Base-by-base conservation (phyloP, 2,797 vertebrate genomes). In the Borostomias antarcticus region DNA sequence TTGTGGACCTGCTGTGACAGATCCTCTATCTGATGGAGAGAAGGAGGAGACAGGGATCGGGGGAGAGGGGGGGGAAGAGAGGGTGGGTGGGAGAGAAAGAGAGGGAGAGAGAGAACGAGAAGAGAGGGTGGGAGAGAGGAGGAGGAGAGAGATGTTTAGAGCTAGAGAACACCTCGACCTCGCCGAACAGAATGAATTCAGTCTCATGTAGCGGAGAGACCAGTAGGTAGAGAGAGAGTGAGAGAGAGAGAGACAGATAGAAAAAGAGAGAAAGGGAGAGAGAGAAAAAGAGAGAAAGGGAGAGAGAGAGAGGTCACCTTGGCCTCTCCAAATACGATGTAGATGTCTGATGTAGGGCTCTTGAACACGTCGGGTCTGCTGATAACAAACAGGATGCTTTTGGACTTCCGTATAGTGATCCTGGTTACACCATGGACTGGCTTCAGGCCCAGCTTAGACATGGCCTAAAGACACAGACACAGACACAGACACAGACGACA, bases 331-430 rank as follows among this genome's bases (percentile, higher is more conserved):
- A 98, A 99, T 63, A 99, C 96, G 6, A 99, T 98, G 59, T 99
- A 99, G 88, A 98, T 98, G 79, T 99, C 97, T 0, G 97, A 99
- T 0, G 95, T 95, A 0, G 97, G 97, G 79, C 97, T 99, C 92
- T 98, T 99, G 89, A 98, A 99, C 57, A 99, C 97, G 0, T 99
- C 97, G 0, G 97, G 97, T 76, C 95, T 95, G 76, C 94, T 95
- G 71, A 99, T 98, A 78, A 98, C 97, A 53, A 99, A 99, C 62
- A 99, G 89, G 87, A 99, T 98, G 81, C 98, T 98, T 89, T 98
- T 99, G 76, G 97, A 98, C 77, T 99, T 99, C 82, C 97, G 95
- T 75, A 99, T 99, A 57, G 97, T 98, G 89, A 99, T 98, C 77
- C 97, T 93, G 35, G 96, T 98, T 80, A 99, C 96, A 4, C 96